Base-by-base conservation (phyloP, 2,113 vertebrate genomes). In the Plecotus auritus region DNA sequence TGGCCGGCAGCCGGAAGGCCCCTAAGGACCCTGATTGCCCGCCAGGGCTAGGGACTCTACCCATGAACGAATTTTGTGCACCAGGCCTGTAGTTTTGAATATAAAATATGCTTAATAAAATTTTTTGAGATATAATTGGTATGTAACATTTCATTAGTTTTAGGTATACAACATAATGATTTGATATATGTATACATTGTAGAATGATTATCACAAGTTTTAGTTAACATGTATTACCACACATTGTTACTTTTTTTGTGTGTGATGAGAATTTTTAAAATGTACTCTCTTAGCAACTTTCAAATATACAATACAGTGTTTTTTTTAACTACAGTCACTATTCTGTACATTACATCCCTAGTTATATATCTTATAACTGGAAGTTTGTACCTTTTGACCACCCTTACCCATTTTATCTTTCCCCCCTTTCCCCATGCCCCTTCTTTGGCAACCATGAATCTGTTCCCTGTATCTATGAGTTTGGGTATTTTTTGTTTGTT, bases 21-120 rank as follows among this genome's bases (percentile, higher is more conserved):
- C 22, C 8, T 4, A 56, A 4, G 0, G 3, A 2, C 22, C 54
- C 54, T 56, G 54, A 56, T 26, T 9, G 1, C 9, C 22, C 2
- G 22, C 22, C 56, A 59, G 56, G 56, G 8, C 56, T 56, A 59
- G 22, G 56, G 56, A 59, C 56, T 59, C 56, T 59, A 59, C 56
- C 56, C 8, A 3, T 26, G 8, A 9, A 59, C 3, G 8, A 59
- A 59, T 59, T 59, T 59, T 9, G 2, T 59, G 22, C 56, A 59
- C 56, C 0, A 9, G 56, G 56, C 22, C 22, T 59, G 7, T 23
- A 26, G 56, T 90, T 90, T 86, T 86, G 56, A 87, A 67, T 35
- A 67, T 42, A 83, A 67, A 81, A 54, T 74, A 64, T 45, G 2
- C 18, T 76, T 73, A 73, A 73, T 82, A 35, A 51, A 83, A 76